A percentile compares a stretch with the other conserved stretches of the same genome.
These are phyloP conservation scores for Hydrotaea cyrtoneurina DNA, from an alignment of 2,888 invertebrate species.

Conservation along the genomic window DNA sequence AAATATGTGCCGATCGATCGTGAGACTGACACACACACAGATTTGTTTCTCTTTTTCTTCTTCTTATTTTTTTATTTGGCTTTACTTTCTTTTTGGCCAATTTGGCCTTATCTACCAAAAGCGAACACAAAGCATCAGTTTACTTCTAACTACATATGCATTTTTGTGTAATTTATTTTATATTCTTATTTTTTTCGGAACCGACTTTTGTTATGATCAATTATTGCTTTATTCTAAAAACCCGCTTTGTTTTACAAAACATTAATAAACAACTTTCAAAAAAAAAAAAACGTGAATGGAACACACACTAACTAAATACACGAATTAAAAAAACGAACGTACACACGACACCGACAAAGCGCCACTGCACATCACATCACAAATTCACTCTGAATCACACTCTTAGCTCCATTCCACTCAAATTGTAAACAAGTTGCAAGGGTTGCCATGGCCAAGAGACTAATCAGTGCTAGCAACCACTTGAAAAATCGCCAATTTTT, in stretches of 20 bases:
- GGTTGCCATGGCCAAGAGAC: no score
- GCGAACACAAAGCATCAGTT: background rate
- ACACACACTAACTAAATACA: slow-evolving; percentile 14
- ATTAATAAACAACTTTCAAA: slow-evolving; percentile 23
- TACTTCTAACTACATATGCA: background rate
- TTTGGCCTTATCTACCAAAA: slow-evolving; percentile 19
- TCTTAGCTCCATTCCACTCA: no score
- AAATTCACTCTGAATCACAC: no score
- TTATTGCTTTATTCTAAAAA: background rate
- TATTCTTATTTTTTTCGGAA: background rate
- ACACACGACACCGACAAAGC: background rate
- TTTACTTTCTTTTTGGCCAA: slow-evolving; percentile 39
- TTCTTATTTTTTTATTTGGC: slow-evolving; percentile 3
- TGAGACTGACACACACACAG: background rate
- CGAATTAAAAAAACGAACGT: background rate
- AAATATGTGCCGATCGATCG: slow-evolving; percentile 2
- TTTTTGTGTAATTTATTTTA: background rate
- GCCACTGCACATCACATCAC: no score
- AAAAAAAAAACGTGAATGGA: slow-evolving; percentile 29
- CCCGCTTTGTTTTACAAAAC: slow-evolving; percentile 16
- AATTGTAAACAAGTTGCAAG: no score
- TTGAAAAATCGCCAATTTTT: background rate
- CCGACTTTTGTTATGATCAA: background rate
- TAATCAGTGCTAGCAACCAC: no score
- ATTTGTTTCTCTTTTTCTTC: slow-evolving; percentile 1